Evolutionary conservation across 1,140 invertebrate species (phyloP), one percentile per base, ranked within the genome.

Genomic region (Drosophila navojoa): DNA sequence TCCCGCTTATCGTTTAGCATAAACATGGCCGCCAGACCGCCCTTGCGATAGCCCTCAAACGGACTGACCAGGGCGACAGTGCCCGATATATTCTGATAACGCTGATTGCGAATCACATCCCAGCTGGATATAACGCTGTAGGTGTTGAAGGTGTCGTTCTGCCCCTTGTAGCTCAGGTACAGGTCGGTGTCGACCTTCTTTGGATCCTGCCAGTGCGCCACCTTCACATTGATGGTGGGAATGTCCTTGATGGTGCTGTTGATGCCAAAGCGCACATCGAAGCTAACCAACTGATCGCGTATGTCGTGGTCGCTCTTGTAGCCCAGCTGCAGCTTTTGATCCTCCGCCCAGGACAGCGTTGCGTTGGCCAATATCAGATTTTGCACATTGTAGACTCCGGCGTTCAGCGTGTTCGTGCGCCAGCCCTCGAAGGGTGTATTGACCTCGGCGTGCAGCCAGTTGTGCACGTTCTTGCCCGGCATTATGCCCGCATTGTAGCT

Each of bases 371-470:
- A 69, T 5, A 92, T 73, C 29, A 91, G 45, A 49, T 93, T 92
- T 3, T 81, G 55, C 5, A 55, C 15, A 52, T 90, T 77, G 7
- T 91, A 92, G 3, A 93, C 45, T 0, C 92, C 92, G 11, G 77
- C 86, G 74, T 94, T 93, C 0, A 96, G 92, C 16, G 94, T 94
- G 16, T 95, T 96, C 40, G 94, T 94, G 58, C 92, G 94, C 95
- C 96, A 96, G n/a, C 95, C 94, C 4, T 94, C 92, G 77, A 96
- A 96, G 0, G 96, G 96, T 1, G 96, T 96, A 1, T 94, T 91
- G 9, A 96, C 76, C 61, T 95, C 94, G 1, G 92, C 94, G 9
- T 79, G 84, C 66, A 92, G 79, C 66, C 91, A 86, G 6, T 92
- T 85, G n/a, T 93, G 82, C 10, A 94, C 87, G 29, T 93, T 94